Base-by-base conservation (phyloP, 2,797 vertebrate genomes). In the Silurus lanzhouensis region DNA sequence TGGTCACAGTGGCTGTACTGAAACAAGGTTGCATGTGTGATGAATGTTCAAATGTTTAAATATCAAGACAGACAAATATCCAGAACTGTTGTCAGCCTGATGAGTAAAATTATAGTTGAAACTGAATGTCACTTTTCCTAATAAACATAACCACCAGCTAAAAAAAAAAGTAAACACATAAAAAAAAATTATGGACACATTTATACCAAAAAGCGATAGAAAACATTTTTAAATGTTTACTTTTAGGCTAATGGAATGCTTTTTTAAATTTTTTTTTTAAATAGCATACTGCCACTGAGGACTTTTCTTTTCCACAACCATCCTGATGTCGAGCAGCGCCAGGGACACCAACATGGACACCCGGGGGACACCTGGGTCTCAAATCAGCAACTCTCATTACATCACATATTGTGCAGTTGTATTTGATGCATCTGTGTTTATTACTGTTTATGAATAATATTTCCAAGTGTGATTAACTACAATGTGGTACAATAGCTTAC, bases 1-100 rank as follows among this genome's bases (percentile, higher is more conserved):
- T 87, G 85, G 83, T 88, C 83, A 88, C 61, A 19, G 80, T 79
- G 61, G 63, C 82, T 58, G 57, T 67, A 66, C 63, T 75, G 61
- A 67, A 83, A 86, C 70, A 57, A 83, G 67, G 48, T n/a, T 61
- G 61, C 52, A 86, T 61, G 84, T 61, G 84, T 71, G 68, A 48
- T 27, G 77, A 52, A 52, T 52, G 38, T 38, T 38, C 38, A 31
- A 60, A 84, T 38, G 64, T 57, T 31, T 5, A 57, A 75, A 78
- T 78, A 70, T 17, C 8, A 77, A 13, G 31, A 67, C 48, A 75
- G 44, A 58, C 70, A 71, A 85, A 57, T n/a, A 55, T 63, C 19
- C 58, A 46, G 38, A 75, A 63, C 19, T 46, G 10, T 76, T 74
- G 6, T 75, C 60, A 66, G 52, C n/a, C 6, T 22, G 2, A 82